Percentiles rank a stretch among this genome's conserved stretches.
Conservation (phyloP, 2,113 vertebrate genomes). For the Sinosuthora webbiana region DNA sequence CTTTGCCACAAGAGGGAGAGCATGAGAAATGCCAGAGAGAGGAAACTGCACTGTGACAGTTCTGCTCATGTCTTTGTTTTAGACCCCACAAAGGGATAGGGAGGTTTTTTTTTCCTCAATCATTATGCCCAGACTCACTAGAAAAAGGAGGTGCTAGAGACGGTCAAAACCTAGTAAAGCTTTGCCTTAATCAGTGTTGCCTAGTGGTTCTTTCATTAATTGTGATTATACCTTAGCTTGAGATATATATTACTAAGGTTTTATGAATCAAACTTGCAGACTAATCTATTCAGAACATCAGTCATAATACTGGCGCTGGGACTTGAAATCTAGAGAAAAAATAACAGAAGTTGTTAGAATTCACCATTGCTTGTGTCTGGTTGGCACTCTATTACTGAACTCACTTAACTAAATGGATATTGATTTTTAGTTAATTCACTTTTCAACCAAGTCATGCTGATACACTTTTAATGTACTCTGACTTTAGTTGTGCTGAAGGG, state of each 20-base stretch:
- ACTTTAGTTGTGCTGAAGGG: not conserved
- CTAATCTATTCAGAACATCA: not conserved
- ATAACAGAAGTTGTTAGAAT: not conserved
- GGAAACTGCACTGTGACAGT: not conserved
- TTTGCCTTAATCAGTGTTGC: not conserved
- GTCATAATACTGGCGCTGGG: not conserved
- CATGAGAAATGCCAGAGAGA: not conserved
- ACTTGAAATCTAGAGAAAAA: not conserved
- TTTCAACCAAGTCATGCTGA: not conserved
- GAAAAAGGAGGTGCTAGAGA: not conserved
- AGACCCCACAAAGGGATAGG: not conserved
- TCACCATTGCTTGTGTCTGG: not conserved
- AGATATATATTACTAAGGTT: not conserved
- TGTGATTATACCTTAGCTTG: not conserved
- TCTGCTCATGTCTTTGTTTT: not conserved
- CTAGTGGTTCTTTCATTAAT: not conserved
- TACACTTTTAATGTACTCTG: slow-evolving; percentile 4
- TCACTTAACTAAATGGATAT: slow-evolving; percentile 29
- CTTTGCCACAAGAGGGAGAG: slow-evolving; percentile 54
- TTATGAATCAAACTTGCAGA: not conserved
- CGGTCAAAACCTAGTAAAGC: not conserved
- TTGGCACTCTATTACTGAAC: not conserved
- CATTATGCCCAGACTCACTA: not conserved
- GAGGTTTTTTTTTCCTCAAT: not conserved
- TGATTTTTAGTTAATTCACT: slow-evolving; percentile 38